Evolutionary conservation across 1,140 invertebrate genomes (phyloP).

Genomic region (Drosophila lini): DNA sequence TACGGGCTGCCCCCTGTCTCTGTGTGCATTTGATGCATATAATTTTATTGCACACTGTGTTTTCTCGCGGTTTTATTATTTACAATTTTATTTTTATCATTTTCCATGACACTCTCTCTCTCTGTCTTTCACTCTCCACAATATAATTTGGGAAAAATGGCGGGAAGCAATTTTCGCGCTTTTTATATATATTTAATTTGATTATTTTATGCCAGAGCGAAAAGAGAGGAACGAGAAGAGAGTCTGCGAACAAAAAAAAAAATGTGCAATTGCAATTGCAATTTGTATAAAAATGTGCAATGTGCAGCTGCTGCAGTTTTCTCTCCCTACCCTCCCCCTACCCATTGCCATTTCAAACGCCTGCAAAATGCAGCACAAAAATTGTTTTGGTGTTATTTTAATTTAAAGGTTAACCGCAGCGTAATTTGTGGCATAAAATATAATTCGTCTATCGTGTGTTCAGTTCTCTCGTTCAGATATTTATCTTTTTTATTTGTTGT

Average conservation of each 20-base stretch:
- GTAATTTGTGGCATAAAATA: constrained; percentile 83
- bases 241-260: neutral
- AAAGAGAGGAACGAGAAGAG: constrained; percentile 20
- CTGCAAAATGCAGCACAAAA: constrained; percentile 70
- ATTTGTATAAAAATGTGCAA: constrained; percentile 69
- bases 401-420: constrained; percentile 83
- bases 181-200: constrained; percentile 72
- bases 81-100: constrained; percentile 70
- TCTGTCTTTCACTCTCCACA: neutral
- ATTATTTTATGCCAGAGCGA: constrained; percentile 75
- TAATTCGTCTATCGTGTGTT: constrained; percentile 75
- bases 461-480: constrained; percentile 2
- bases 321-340: neutral
- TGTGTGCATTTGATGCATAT: constrained; percentile 70
- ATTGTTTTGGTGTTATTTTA: constrained; percentile 83
- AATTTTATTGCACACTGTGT: constrained; percentile 73
- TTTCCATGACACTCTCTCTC: constrained; percentile 38
- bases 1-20: constrained; percentile 10
- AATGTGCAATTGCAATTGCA: constrained; percentile 61
- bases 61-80: constrained; percentile 76
- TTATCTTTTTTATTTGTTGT: neutral
- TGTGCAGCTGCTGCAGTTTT: constrained; percentile 59
- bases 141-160: constrained; percentile 59
- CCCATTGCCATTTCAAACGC: constrained; percentile 35
- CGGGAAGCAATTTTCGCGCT: constrained; percentile 52